Base-by-base conservation (phyloP, 1,140 invertebrate species). In the Leptinotarsa defecta region DNA sequence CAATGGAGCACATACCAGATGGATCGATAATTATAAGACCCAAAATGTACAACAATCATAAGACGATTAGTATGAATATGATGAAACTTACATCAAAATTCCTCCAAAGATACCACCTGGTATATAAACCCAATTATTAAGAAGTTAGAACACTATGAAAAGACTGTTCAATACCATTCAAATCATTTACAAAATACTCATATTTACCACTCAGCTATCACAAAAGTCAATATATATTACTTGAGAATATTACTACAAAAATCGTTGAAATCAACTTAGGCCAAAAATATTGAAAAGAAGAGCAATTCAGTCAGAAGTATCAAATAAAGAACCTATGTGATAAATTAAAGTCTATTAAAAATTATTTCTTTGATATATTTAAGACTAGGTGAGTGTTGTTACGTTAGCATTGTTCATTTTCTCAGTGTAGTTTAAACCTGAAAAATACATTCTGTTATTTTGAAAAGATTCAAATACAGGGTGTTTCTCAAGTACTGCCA, bases 381-480 rank as follows among this genome's bases (percentile, higher is more conserved):
- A 80, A 81, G 80, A 81, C 80, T 81, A 81, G 80, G 80, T 81
- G 78, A 74, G 80, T 80, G 77, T 78, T 81, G 78, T 81, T 81
- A 79, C 77, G 74, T 80, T 81, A 79, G 75, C 76, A 72, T 71
- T 78, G 72, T 71, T 74, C 71, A 74, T 67, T 76, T 76, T 77
- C 70, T 71, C 71, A 71, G 76, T 22, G 65, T 73, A 20, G 73
- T 79, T 67, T 75, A 77, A 80, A 77, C 77, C 77, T 76, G 65
- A 62, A 76, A 81, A 74, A 71, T 69, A 77, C 71, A 62, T 62
- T 62, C 0, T 43, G 34, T 43, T 43, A 43, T 43, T 43, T 43
- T 43, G 34, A 43, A 43, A 43, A 11, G 0, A 11, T 43, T 43
- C 34, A 43, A 43, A 8, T 43, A 43, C 34, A 11, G 34, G 34